Percentiles rank a stretch among this genome's conserved stretches.
Conservation (phyloP, 2,113 vertebrate genomes). For the Polyodon spathula region DNA sequence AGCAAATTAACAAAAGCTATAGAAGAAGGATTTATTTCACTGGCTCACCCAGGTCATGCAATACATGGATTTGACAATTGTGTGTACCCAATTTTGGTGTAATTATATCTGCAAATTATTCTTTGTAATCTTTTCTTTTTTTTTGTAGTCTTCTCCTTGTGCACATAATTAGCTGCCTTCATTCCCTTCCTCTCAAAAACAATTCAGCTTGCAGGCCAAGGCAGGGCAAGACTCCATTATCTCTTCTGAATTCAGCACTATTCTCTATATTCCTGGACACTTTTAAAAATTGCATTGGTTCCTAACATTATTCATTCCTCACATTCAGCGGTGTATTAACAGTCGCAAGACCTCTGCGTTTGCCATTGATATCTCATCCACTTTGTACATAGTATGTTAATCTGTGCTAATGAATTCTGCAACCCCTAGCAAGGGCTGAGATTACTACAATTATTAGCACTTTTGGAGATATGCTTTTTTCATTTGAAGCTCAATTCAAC, state of each 20-base stretch:
- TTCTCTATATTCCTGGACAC: slow-evolving; percentile 69
- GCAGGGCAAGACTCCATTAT: slow-evolving; percentile 75
- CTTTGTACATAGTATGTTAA: slow-evolving; percentile 96
- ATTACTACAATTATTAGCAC: slow-evolving; percentile 99
- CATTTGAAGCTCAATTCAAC: slow-evolving; percentile 99
- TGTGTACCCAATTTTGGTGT: slow-evolving; percentile 99
- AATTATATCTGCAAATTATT: slow-evolving; percentile 99
- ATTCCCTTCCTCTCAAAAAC: slow-evolving; percentile 55
- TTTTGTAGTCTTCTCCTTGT: slow-evolving; percentile 93
- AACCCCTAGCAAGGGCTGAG: slow-evolving; percentile 91
- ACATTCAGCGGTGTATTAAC: slow-evolving; percentile 88
- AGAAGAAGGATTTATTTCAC: slow-evolving; percentile 99
- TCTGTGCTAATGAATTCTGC: slow-evolving; percentile 99
- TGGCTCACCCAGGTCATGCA: slow-evolving; percentile 99
- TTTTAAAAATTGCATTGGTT: slow-evolving; percentile 86
- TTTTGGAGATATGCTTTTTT: slow-evolving; percentile 97
- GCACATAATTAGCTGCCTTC: slow-evolving; percentile 97
- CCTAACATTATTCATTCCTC: slow-evolving; percentile 85
- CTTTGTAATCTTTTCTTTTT: slow-evolving; percentile 99
- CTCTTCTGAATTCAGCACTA: slow-evolving; percentile 80
- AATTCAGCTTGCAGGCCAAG: slow-evolving; percentile 71
- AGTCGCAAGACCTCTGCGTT: slow-evolving; percentile 93
- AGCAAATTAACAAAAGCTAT: slow-evolving; percentile 99
- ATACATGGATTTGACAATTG: slow-evolving; percentile 99
- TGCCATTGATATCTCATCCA: slow-evolving; percentile 99